Percentiles rank a stretch among this genome's conserved stretches.
phyloP scores from a whole-genome alignment of 2,888 invertebrate genomes.

The Tinea trinotella region DNA sequence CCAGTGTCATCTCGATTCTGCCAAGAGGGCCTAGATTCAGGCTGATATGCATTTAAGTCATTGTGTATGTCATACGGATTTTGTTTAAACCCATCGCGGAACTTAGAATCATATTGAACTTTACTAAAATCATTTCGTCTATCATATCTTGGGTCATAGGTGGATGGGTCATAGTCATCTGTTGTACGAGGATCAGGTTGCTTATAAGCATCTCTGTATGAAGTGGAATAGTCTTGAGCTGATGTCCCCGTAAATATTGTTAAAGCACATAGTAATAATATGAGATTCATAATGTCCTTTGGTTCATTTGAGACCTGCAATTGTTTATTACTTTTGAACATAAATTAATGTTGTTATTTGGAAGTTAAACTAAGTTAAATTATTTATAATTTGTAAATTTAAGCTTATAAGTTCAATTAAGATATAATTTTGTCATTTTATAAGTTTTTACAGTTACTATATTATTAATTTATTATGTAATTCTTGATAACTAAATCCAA shows the following conservation, averaged over 20 bases:
- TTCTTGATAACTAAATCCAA: too few species aligned
- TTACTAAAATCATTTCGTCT: slow-evolving; percentile 27
- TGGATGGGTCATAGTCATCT: slow-evolving; percentile 41
- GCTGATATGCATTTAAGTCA: slow-evolving; percentile 34
- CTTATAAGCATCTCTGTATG: slow-evolving; percentile 32
- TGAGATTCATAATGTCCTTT: slow-evolving; percentile 56
- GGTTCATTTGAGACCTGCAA: slow-evolving; percentile 16
- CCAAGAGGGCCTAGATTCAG: slow-evolving; percentile 47
- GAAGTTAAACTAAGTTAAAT: too few species aligned
- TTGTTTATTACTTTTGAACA: too few species aligned
- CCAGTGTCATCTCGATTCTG: slow-evolving; percentile 38
- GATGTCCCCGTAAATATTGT: too few species aligned
- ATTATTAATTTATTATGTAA: too few species aligned
- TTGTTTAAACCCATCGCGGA: background rate
- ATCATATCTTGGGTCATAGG: slow-evolving; percentile 21
- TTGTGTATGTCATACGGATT: slow-evolving; percentile 27
- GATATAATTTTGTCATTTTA: too few species aligned
- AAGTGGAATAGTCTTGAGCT: slow-evolving; percentile 46
- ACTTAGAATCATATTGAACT: slow-evolving; percentile 10
- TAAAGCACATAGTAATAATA: too few species aligned
- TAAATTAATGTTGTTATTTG: too few species aligned
- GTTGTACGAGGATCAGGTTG: slow-evolving; percentile 38
- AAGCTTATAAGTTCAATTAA: too few species aligned
- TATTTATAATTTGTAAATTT: too few species aligned
- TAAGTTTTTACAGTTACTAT: too few species aligned